Base-by-base conservation (phyloP, 2,888 invertebrate genomes). In the Linyphia triangularis region DNA sequence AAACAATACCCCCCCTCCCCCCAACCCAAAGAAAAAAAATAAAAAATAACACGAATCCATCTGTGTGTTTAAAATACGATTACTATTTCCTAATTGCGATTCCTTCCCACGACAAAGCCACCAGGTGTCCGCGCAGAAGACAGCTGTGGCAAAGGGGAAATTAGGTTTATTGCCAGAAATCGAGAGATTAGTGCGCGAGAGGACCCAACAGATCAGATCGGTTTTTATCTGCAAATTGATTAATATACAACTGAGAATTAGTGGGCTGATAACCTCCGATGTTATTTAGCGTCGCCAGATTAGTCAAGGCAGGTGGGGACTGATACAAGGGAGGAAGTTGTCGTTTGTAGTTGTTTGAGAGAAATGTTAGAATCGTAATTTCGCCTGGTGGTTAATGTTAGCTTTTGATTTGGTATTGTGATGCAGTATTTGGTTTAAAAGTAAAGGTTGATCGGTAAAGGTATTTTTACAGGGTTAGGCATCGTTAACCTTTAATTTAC, bases 161-260 rank as follows among this genome's bases (percentile, higher is more conserved):
- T 63, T 26, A 24, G 63, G 28, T 63, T 63, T 28, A 26, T 16
- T 22, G 63, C 13, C 24, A 6, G 7, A 24, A 63, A 28, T 26
- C 63, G 28, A 33, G 9, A 22, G 19, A 30, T 19, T 28, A 19
- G 22, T n/a, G 19, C 22, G 69, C 19, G 10, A n/a, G 37, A 22
- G 61, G 4, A 10, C 10, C 24, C 19, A 61, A 10, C 61, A 61
- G 61, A 5, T 16, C 61, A 9, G 37, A 33, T 30, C 22, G 19
- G n/a, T 10, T 69, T 69, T 69, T 69, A 69, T 37, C 30, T 28
- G 16, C 69, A 30, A 33, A 69, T 30, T 69, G 69, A 69, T 69
- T 30, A 69, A 69, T 69, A 69, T 33, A 69, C 69, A 69, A 69
- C 22, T 22, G 22, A 22, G 37, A 69, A 69, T 69, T 69, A 33